Percentiles rank a stretch among this genome's conserved stretches.
Conservation (phyloP, 2,888 invertebrate species). For the Cylloceria caligata region DNA sequence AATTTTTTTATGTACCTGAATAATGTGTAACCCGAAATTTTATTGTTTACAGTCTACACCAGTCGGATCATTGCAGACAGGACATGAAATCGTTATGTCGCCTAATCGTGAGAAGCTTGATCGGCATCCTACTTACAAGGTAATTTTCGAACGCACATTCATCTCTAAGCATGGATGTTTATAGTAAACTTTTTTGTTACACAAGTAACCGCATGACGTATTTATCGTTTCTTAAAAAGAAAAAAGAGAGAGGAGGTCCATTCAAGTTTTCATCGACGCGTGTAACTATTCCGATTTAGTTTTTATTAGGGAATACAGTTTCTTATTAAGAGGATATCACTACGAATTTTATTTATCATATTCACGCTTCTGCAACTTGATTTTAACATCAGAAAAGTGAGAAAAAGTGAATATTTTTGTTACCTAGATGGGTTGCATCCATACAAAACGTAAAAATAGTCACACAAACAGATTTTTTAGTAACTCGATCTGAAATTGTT, state of each 20-base stretch:
- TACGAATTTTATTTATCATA: not conserved
- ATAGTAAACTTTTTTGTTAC: slow-evolving; percentile 74
- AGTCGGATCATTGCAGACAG: slow-evolving; percentile 95
- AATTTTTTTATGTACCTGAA: slow-evolving; percentile 31
- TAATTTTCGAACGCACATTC: slow-evolving; percentile 80
- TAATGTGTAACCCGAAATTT: slow-evolving; percentile 37
- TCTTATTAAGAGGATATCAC: not conserved
- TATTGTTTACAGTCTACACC: slow-evolving; percentile 93
- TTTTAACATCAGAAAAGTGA: too few relatives aligned
- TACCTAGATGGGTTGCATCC: too few relatives aligned
- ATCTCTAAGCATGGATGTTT: slow-evolving; percentile 77
- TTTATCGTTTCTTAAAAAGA: slow-evolving; percentile 51
- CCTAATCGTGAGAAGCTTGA: slow-evolving; percentile 90
- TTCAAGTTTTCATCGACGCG: not conserved
- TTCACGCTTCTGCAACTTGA: not conserved
- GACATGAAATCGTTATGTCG: slow-evolving; percentile 95
- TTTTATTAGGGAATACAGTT: not conserved
- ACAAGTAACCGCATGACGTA: slow-evolving; percentile 81
- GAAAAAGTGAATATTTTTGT: too few relatives aligned
- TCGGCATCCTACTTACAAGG: slow-evolving; percentile 93
- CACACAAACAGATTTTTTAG: too few relatives aligned
- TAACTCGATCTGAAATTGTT: too few relatives aligned
- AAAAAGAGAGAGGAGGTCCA: slow-evolving; percentile 33
- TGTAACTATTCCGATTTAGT: slow-evolving; percentile 7
- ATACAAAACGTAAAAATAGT: too few relatives aligned